phyloP scores from a whole-genome alignment of 53 echinoderm and acorn worm genomes.

The Paelopatides confundens region DNA sequence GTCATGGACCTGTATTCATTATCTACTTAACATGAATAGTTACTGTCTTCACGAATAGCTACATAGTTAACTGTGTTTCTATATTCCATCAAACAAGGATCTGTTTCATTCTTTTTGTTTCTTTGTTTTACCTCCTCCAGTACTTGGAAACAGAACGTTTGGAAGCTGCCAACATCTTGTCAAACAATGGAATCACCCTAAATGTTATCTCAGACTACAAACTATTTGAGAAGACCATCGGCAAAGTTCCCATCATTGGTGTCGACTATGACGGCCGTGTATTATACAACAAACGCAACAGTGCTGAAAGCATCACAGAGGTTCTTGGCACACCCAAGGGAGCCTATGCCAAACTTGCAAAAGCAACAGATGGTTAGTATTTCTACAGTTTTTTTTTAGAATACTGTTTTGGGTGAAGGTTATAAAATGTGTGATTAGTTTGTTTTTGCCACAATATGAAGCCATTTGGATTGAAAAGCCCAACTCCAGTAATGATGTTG shows the following conservation, averaged over 20 bases:
- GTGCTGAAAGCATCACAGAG: slow-evolving; percentile 53
- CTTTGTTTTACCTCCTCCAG: not conserved
- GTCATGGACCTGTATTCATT: too few relatives aligned
- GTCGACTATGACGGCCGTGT: slow-evolving; percentile 72
- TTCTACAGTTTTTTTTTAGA: too few relatives aligned
- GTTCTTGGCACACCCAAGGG: slow-evolving; percentile 73
- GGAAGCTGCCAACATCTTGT: slow-evolving; percentile 15
- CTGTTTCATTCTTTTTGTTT: too few relatives aligned
- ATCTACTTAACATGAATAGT: too few relatives aligned
- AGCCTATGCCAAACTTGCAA: slow-evolving; percentile 88
- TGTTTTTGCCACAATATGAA: too few relatives aligned
- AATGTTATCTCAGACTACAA: slow-evolving; percentile 90
- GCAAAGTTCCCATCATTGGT: slow-evolving; percentile 77
- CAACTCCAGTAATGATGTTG: too few relatives aligned
- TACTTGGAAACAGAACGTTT: not conserved
- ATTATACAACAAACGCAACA: slow-evolving; percentile 78
- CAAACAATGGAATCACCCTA: slow-evolving; percentile 73
- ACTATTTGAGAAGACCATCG: slow-evolving; percentile 68
- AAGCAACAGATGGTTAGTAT: slow-evolving; percentile 84
- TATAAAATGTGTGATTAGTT: too few relatives aligned
- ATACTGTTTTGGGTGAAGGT: too few relatives aligned
- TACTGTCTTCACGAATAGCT: too few relatives aligned
- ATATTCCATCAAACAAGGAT: not conserved
- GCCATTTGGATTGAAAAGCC: too few relatives aligned
- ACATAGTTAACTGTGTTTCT: too few relatives aligned